Conservation (phyloP, 2,797 vertebrate species). For the Carcharodon carcharias region DNA sequence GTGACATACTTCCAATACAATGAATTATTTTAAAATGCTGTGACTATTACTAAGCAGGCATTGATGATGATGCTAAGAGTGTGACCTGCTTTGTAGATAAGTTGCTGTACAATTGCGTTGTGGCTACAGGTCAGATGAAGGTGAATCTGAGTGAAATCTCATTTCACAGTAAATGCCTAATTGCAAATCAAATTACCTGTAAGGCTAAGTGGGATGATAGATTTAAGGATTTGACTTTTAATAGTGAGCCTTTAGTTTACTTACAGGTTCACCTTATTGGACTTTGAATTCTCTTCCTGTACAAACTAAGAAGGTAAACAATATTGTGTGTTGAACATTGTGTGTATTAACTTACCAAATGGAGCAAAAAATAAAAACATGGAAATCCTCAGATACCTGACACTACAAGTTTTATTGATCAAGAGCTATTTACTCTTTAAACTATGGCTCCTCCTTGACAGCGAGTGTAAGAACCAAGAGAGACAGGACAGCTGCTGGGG, state of each 20-base stretch:
- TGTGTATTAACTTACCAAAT: background rate
- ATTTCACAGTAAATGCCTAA: background rate
- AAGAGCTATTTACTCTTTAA: background rate
- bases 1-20: background rate
- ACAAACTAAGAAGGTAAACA: background rate
- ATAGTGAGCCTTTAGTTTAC: background rate
- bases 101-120: background rate
- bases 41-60: background rate
- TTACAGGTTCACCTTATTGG: background rate
- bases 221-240: background rate
- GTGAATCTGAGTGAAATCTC: background rate
- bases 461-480: background rate
- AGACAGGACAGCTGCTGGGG: background rate
- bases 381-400: background rate
- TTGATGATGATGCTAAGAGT: background rate
- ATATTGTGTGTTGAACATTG: background rate
- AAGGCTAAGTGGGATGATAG: background rate
- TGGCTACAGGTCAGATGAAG: background rate
- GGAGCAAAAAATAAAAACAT: background rate
- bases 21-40: background rate
- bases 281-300: background rate
- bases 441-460: background rate
- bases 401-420: background rate
- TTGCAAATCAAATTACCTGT: background rate
- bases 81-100: background rate